Evolutionary conservation across 2,113 vertebrate genomes (phyloP).

Genomic region (Rhodinocichla rosea): DNA sequence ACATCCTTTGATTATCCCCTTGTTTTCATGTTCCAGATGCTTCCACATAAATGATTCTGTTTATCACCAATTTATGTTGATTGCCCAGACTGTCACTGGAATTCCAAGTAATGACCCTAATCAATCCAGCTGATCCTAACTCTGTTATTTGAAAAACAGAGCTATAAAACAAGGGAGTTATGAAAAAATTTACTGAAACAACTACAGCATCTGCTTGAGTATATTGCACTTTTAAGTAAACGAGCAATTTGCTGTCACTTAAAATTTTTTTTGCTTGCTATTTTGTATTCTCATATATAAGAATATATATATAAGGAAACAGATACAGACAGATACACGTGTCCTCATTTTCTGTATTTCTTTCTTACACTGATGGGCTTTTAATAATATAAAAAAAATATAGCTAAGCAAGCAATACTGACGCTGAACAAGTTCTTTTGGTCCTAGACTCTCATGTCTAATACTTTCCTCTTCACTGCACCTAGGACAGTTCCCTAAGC

Average conservation of each 20-base stretch:
- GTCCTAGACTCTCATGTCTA: not conserved
- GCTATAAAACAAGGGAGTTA: not conserved
- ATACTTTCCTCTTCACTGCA: not conserved
- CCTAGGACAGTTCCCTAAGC: not conserved
- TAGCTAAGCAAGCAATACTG: not conserved
- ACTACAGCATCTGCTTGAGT: not conserved
- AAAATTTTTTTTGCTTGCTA: not conserved
- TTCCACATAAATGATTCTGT: slow-evolving; percentile 13
- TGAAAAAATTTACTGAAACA: not conserved
- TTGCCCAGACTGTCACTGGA: not conserved
- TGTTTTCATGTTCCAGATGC: slow-evolving; percentile 4
- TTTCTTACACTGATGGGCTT: not conserved
- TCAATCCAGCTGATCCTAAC: slow-evolving; percentile 4
- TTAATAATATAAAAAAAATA: not conserved
- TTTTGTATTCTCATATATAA: not conserved
- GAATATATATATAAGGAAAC: not conserved
- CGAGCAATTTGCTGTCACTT: not conserved
- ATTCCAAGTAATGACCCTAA: not conserved
- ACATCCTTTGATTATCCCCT: not conserved
- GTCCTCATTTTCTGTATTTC: not conserved
- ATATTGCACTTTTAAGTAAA: not conserved
- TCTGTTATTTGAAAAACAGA: not conserved
- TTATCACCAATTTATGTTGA: slow-evolving; percentile 35
- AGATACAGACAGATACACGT: not conserved
- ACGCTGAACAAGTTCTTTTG: not conserved